Conservation (phyloP, 2,888 invertebrate species). For the Eumacrocentrus americanus region DNA sequence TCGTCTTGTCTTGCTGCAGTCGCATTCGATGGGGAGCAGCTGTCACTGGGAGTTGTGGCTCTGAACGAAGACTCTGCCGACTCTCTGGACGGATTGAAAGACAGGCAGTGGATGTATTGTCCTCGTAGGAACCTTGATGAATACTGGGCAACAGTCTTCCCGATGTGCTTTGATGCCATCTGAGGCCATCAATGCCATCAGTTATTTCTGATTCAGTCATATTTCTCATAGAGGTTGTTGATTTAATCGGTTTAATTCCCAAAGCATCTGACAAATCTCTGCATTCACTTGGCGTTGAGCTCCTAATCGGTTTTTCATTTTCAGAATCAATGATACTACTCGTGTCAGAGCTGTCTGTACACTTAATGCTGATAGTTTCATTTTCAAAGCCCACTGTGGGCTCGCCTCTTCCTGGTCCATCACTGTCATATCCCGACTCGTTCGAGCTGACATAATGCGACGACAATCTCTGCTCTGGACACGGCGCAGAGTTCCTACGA, state of each 20-base stretch:
- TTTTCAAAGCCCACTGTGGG: slow-evolving; percentile 52
- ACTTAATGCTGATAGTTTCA: slow-evolving; percentile 51
- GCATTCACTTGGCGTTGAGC: slow-evolving; percentile 51
- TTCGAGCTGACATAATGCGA: slow-evolving; percentile 79
- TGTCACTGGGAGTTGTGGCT: slow-evolving; percentile 15
- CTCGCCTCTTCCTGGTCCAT: slow-evolving; percentile 64
- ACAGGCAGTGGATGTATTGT: slow-evolving; percentile 3
- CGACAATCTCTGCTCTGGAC: slow-evolving; percentile 59
- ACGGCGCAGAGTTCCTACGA: slow-evolving; percentile 52
- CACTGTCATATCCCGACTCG: slow-evolving; percentile 84
- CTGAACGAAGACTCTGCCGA: slow-evolving; percentile 1
- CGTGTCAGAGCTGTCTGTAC: slow-evolving; percentile 53
- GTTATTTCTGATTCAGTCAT: slow-evolving; percentile 16
- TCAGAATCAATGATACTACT: slow-evolving; percentile 62
- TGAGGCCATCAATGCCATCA: slow-evolving; percentile 50
- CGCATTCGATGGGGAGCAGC: slow-evolving; percentile 49
- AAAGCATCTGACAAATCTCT: slow-evolving; percentile 25
- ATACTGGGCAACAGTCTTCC: slow-evolving; percentile 56
- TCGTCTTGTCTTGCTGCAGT: slow-evolving; percentile 57
- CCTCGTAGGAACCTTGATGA: slow-evolving; percentile 45
- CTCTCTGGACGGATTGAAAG: slow-evolving; percentile 10
- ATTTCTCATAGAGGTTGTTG: neutral
- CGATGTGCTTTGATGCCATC: slow-evolving; percentile 56
- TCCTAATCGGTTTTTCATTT: slow-evolving; percentile 63
- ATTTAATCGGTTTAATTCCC: slow-evolving; percentile 3